These are phyloP conservation scores for Heliconius himera DNA, from an alignment of 1,140 invertebrate genomes.

Conservation along the genomic window DNA sequence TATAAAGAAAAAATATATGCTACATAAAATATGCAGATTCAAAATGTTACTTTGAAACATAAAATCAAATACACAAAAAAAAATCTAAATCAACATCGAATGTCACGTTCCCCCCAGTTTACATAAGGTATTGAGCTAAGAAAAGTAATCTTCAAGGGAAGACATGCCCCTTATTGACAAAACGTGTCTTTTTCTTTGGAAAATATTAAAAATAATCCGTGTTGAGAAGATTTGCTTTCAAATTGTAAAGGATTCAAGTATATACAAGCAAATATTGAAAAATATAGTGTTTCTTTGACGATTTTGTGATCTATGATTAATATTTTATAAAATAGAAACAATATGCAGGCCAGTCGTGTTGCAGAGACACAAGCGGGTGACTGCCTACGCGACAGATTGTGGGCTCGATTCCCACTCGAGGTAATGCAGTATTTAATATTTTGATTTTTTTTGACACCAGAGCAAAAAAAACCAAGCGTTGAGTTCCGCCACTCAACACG, in stretches of 20 bases:
- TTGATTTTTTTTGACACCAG: no score
- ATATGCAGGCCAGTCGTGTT: no score
- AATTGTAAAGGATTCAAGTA: slow-evolving; percentile 47
- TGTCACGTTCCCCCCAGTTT: slow-evolving; percentile 56
- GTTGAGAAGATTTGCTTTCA: slow-evolving; percentile 34
- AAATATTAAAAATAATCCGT: slow-evolving; percentile 67
- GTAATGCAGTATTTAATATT: no score
- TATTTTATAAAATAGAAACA: no score
- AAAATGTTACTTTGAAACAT: background rate
- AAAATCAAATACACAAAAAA: slow-evolving; percentile 8
- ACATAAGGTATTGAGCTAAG: slow-evolving; percentile 59
- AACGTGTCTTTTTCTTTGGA: slow-evolving; percentile 60
- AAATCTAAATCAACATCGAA: slow-evolving; percentile 34
- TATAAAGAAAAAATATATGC: background rate
- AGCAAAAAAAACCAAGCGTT: no score
- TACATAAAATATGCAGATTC: background rate
- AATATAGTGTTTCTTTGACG: background rate
- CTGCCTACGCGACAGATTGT: no score
- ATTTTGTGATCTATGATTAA: background rate
- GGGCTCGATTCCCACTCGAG: no score
- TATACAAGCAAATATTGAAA: slow-evolving; percentile 37
- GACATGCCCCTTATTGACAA: slow-evolving; percentile 66
- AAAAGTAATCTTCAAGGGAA: slow-evolving; percentile 64
- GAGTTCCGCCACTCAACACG: no score
- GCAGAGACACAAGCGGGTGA: no score